Base-by-base conservation (phyloP, 2,797 vertebrate species). In the Silurus lanzhouensis region DNA sequence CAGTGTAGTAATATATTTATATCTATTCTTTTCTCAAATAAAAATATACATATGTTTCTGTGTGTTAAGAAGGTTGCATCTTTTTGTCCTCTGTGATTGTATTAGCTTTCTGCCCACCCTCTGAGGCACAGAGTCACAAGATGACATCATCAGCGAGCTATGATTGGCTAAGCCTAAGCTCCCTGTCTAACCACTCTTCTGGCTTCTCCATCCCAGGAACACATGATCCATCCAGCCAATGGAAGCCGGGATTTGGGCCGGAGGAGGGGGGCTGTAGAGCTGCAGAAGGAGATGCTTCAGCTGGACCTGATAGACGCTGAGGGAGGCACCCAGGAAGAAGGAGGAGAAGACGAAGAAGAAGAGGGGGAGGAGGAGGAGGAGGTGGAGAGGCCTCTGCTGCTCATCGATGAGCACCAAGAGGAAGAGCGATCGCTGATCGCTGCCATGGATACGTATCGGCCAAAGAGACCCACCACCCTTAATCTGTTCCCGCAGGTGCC, bases 401-500 rank as follows among this genome's bases (percentile, higher is more conserved):
- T 87, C 79, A 84, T 90, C 83, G 82, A 90, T 89, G 87, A 88
- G 84, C 82, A 83, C 85, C 75, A 5, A 71, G 87, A 84, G 86
- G 87, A 80, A 75, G 83, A 88, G 80, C 91, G 91, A 78, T 87
- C 89, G 88, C 93, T 94, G 85, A 89, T 89, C 86, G 91, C 91
- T 86, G 94, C 95, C 92, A 96, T 97, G 93, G 97, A 98, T 87
- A 97, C 97, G 80, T 97, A 97, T 93, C 94, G 96, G 90, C 98
- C 98, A 88, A 98, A 99, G 93, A 93, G 98, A 91, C 98, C 98
- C 85, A 99, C 98, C 91, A 99, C 97, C 70, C 95, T 99, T 91
- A 97, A 97, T 93, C 97, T 99, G 89, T 98, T 99, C 93, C 97
- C 97, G 81, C 97, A 98, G 95, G 96, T 96, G 93, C 97, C 98